phyloP scores from a whole-genome alignment of 2,888 invertebrate genomes.

The Macrophya alboannulata region DNA sequence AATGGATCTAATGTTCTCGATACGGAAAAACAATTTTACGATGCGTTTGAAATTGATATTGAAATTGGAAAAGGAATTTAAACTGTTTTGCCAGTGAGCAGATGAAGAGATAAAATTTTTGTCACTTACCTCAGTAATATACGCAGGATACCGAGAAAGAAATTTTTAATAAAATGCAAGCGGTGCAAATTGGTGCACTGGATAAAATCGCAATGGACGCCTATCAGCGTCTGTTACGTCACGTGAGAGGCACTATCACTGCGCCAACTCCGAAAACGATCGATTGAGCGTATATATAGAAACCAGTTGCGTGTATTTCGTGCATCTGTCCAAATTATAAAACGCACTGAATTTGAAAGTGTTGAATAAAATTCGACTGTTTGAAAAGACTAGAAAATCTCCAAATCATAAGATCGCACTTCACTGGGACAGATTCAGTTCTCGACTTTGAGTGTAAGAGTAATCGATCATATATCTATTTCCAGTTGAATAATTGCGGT shows the following conservation, averaged over 20 bases:
- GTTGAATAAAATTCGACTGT: not conserved
- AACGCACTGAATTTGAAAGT: not conserved
- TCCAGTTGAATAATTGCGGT: not conserved
- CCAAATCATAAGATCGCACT: not conserved
- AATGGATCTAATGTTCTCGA: not conserved
- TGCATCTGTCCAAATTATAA: slow-evolving; percentile 8
- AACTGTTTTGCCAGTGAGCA: not conserved
- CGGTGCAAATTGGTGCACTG: slow-evolving; percentile 14
- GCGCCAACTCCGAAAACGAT: slow-evolving; percentile 29
- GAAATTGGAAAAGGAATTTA: not conserved
- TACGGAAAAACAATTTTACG: not conserved
- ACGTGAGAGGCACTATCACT: slow-evolving; percentile 12
- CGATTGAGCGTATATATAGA: slow-evolving; percentile 24
- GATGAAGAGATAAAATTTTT: not conserved
- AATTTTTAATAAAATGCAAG: slow-evolving; percentile 3
- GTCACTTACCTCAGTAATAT: slow-evolving; percentile 1
- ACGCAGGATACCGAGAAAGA: not conserved
- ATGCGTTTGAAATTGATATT: not conserved
- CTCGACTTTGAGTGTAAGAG: not conserved
- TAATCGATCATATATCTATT: not conserved
- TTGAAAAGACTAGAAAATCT: not conserved
- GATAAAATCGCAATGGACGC: slow-evolving; percentile 21
- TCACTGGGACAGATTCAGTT: not conserved
- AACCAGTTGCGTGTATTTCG: slow-evolving; percentile 22
- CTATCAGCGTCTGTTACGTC: slow-evolving; percentile 23